Percentiles rank a stretch among this genome's conserved stretches.
Conservation (phyloP, 2,888 invertebrate genomes). For the Agrypnus murinus region DNA sequence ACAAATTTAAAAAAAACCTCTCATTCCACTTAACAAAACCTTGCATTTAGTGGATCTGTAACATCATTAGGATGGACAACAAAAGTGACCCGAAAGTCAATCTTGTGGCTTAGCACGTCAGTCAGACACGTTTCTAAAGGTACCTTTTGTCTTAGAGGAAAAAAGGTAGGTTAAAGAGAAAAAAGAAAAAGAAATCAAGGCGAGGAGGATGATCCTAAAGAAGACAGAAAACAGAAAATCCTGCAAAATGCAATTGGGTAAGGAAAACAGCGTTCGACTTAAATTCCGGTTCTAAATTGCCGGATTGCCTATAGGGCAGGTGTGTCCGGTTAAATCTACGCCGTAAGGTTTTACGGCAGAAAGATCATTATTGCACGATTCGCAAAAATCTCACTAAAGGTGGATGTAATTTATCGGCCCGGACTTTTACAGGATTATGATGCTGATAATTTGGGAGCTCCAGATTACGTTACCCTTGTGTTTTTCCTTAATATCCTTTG, state of each 20-base stretch:
- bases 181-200: no score
- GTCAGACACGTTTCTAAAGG: neutral
- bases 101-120: conserved; percentile 16
- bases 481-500: conserved; percentile 2
- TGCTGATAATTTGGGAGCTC: conserved; percentile 28
- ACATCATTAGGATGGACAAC: conserved; percentile 12
- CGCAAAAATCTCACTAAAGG: neutral
- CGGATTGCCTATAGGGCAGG: conserved; percentile 36
- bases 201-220: neutral
- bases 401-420: conserved; percentile 21
- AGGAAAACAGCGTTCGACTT: conserved; percentile 38
- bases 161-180: no score
- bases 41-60: neutral
- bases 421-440: conserved; percentile 33
- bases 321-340: conserved; percentile 30
- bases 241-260: conserved; percentile 41
- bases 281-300: conserved; percentile 44
- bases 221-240: conserved; percentile 37
- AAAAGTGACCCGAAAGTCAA: conserved; percentile 21
- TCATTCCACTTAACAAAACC: no score
- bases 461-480: conserved; percentile 7
- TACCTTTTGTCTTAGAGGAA: conserved; percentile 17
- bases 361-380: conserved; percentile 26
- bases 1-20: no score
- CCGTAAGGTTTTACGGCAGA: conserved; percentile 15